phyloP scores from a whole-genome alignment of 1,140 invertebrate genomes.

The Panulirus ornatus region DNA sequence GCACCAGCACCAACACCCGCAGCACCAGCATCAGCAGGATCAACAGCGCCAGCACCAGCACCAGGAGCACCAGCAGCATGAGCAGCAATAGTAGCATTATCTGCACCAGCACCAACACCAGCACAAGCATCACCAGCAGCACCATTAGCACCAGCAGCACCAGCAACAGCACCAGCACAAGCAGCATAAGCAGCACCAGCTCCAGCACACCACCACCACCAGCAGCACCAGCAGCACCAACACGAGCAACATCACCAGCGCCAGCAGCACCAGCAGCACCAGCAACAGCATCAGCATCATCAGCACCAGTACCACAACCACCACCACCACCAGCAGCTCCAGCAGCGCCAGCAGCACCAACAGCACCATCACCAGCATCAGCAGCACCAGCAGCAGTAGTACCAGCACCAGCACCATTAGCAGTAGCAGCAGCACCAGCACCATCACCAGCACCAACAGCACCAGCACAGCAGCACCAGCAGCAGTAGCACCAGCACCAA shows the following conservation, averaged over 20 bases:
- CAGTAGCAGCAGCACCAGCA: background rate
- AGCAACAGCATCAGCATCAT: too few species aligned
- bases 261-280: too few species aligned
- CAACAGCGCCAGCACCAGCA: conserved; percentile 16
- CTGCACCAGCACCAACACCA: too few species aligned
- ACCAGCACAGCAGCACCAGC: conserved; percentile 5
- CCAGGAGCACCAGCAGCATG: too few species aligned
- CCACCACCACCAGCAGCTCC: conserved; percentile 13
- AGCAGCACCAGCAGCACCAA: too few species aligned
- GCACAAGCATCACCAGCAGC: too few species aligned
- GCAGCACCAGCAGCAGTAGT: too few species aligned
- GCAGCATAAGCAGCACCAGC: background rate
- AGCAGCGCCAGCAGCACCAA: conserved; percentile 15
- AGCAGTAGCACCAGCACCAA: conserved; percentile 11
- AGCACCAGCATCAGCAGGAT: too few species aligned
- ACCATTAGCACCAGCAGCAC: conserved; percentile 14
- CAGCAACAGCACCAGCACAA: conserved; percentile 22
- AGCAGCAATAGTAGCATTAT: background rate
- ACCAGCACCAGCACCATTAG: conserved; percentile 12
- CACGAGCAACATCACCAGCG: too few species aligned
- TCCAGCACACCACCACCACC: background rate
- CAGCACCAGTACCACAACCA: too few species aligned
- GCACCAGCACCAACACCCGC: background rate
- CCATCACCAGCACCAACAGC: too few species aligned
- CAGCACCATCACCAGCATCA: too few species aligned